These are phyloP conservation scores for Procambarus virginalis DNA, from an alignment of 1,140 invertebrate genomes.

Conservation along the genomic window DNA sequence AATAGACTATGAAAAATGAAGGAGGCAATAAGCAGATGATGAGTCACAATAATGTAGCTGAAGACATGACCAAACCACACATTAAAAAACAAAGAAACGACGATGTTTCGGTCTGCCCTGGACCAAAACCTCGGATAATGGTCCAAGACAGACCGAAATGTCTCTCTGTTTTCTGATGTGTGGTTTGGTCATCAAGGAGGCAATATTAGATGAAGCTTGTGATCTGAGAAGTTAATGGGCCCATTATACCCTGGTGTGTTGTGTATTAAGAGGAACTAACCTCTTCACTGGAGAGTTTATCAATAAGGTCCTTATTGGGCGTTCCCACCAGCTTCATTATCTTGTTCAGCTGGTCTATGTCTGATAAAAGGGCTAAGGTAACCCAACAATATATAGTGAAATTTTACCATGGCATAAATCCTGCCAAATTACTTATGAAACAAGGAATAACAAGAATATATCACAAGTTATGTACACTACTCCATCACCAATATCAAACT, in stretches of 20 bases:
- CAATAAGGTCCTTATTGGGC: slow-evolving; percentile 77
- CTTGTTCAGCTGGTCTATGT: slow-evolving; percentile 80
- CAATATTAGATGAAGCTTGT: neutral
- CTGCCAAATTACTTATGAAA: neutral
- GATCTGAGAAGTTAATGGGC: neutral
- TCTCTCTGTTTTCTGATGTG: no score
- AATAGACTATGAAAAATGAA: neutral
- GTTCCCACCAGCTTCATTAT: slow-evolving; percentile 80
- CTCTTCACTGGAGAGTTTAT: slow-evolving; percentile 79
- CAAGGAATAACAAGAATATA: neutral
- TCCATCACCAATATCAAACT: neutral
- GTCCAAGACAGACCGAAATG: no score
- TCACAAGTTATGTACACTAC: neutral
- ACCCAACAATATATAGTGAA: neutral
- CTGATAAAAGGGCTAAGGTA: slow-evolving; percentile 72
- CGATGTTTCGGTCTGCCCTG: no score
- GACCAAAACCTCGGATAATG: no score
- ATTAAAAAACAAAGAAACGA: no score
- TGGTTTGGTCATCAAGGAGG: no score
- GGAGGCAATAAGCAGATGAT: no score
- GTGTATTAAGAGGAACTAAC: slow-evolving; percentile 72
- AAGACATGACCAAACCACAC: no score
- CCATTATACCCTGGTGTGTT: neutral
- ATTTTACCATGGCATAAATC: neutral
- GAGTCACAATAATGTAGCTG: no score